These are phyloP conservation scores for Gibbula magus DNA, from an alignment of 2,888 invertebrate genomes.

Conservation along the genomic window DNA sequence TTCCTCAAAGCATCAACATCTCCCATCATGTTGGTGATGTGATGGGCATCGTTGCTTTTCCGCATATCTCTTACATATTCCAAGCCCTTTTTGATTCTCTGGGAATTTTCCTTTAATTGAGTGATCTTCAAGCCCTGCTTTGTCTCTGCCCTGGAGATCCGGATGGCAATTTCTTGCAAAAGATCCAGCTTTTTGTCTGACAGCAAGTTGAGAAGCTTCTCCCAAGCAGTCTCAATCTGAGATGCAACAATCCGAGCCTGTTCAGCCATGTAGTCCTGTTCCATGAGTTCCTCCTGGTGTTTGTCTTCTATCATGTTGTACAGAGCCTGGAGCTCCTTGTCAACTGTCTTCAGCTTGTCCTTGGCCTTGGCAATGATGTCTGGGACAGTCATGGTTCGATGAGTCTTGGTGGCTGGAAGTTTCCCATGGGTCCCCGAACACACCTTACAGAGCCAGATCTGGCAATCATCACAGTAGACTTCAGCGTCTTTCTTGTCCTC, in stretches of 20 bases:
- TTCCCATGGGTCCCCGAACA: conserved; percentile 39
- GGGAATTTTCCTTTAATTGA: background rate
- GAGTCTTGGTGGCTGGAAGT: conserved; percentile 36
- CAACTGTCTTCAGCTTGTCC: conserved; percentile 26
- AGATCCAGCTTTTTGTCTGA: conserved; percentile 25
- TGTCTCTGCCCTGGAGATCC: background rate
- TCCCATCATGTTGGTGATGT: conserved; percentile 16
- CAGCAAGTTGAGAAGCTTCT: conserved; percentile 29
- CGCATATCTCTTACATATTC: conserved; percentile 5
- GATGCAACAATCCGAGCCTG: conserved; percentile 1
- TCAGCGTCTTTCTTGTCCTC: conserved; percentile 26
- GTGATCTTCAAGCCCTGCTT: conserved; percentile 3
- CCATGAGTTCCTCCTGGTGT: conserved; percentile 20
- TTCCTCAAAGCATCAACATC: conserved; percentile 3
- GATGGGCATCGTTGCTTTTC: conserved; percentile 6
- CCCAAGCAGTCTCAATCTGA: conserved; percentile 28
- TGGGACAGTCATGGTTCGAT: conserved; percentile 22
- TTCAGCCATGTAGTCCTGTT: conserved; percentile 29
- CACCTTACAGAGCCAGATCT: conserved; percentile 39
- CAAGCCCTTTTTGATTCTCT: background rate
- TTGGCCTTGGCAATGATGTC: conserved; percentile 32
- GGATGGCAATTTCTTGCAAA: conserved; percentile 10
- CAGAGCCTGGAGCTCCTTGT: conserved; percentile 20
- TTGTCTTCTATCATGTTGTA: conserved; percentile 24
- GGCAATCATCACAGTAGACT: conserved; percentile 34